Base-by-base conservation (phyloP, 2,113 vertebrate species). In the Callocephalon fimbriatum region DNA sequence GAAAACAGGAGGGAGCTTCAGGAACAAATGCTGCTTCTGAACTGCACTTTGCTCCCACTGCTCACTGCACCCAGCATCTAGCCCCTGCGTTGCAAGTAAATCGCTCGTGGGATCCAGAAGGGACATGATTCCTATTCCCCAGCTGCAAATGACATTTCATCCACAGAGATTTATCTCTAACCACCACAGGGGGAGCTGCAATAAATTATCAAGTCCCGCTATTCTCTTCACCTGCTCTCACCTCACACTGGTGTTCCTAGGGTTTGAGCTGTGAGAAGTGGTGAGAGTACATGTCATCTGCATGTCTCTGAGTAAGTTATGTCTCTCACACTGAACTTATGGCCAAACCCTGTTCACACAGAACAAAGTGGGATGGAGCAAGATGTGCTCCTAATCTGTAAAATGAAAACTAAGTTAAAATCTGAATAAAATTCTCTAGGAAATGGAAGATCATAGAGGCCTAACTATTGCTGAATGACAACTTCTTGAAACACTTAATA, bases 11-110 rank as follows among this genome's bases (percentile, higher is more conserved):
- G 63, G 51, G 23, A 66, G n/a, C 67, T 50, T 73, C 50, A 32
- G 63, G 88, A 74, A 21, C 23, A 63, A 84, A 67, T 0, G 2
- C 78, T 18, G 38, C 19, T 76, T 80, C 67, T 74, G 47, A 77
- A 12, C 1, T 0, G 63, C 8, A 2, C 56, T 65, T 63, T 0
- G 0, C 59, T n/a, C 9, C 35, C 1, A 2, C 38, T 61, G 17
- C 54, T 61, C 0, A 0, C 77, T 47, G n/a, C 20, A 20, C 38
- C 32, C 0, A 0, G 47, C 10, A 1, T 32, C 58, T 17, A 31
- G 40, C 6, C 22, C 50, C 40, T 0, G 1, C 1, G 3, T 27
- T 4, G 38, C 70, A 42, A 32, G 38, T 15, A 11, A n/a, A 32
- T 31, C 63, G 50, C 47, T 71, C 32, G 23, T 26, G 51, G 37